A percentile compares a stretch with the other conserved stretches of the same genome.
Evolutionary conservation across 2,113 vertebrate genomes (phyloP).

Genomic region (Crotalus horridus): DNA sequence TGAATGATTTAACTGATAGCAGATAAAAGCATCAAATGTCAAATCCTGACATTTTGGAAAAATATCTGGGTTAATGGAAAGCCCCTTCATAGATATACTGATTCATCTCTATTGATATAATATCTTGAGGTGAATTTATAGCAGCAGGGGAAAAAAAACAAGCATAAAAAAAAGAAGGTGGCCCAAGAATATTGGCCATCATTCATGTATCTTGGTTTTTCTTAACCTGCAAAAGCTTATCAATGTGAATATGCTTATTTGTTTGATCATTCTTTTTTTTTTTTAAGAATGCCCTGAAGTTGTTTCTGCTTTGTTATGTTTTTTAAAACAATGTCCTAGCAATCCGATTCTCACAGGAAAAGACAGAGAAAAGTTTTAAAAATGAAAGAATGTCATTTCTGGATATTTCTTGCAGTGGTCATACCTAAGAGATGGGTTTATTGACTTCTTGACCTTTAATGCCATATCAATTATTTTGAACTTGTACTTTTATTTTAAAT

Average conservation of each 20-base stretch:
- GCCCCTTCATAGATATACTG: constrained; percentile 50
- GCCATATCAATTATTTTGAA: not conserved
- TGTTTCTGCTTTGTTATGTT: not conserved
- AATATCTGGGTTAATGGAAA: constrained; percentile 57
- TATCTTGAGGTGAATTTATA: constrained; percentile 65
- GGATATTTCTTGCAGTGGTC: not conserved
- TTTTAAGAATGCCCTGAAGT: not conserved
- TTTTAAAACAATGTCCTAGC: not conserved
- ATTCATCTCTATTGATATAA: constrained; percentile 46
- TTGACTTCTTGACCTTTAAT: not conserved
- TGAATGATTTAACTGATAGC: constrained; percentile 40
- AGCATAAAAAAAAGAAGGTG: constrained; percentile 29
- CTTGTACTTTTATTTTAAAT: not conserved
- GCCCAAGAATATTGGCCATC: constrained; percentile 18
- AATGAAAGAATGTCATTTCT: constrained; percentile 41
- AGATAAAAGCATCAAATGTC: constrained; percentile 63
- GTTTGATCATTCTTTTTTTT: not conserved
- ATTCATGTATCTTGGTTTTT: constrained; percentile 12
- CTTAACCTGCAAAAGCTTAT: constrained; percentile 4
- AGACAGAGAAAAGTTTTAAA: not conserved
- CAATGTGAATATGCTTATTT: not conserved
- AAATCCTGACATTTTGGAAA: constrained; percentile 63
- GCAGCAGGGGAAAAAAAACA: constrained; percentile 33
- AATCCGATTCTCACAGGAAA: constrained; percentile 25
- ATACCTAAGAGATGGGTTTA: not conserved